Evolutionary conservation across 2,113 vertebrate species (phyloP).

Genomic region (Daphoenositta chrysoptera): DNA sequence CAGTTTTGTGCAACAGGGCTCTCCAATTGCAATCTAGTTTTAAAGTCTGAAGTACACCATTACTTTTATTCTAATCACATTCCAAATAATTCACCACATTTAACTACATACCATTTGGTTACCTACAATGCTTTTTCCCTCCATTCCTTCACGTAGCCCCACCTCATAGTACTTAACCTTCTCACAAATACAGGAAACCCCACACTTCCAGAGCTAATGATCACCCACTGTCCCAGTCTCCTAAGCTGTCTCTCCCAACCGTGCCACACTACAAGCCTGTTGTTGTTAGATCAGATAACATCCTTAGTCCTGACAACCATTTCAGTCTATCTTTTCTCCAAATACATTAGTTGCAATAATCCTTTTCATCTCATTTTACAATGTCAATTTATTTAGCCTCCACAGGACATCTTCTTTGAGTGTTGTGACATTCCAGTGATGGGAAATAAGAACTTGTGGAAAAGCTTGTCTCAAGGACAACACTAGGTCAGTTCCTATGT

Average conservation of each 20-base stretch:
- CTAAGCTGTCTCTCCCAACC: not conserved
- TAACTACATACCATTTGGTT: not conserved
- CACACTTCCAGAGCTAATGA: not conserved
- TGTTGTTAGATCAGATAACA: not conserved
- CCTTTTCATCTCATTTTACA: not conserved
- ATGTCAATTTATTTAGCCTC: not conserved
- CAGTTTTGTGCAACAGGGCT: not conserved
- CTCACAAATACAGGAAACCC: not conserved
- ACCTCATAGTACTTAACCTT: not conserved
- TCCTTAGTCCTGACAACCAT: not conserved
- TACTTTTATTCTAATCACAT: not conserved
- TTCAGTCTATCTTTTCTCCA: not conserved
- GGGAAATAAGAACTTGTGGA: not conserved
- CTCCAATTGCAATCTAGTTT: not conserved
- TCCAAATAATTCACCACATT: not conserved
- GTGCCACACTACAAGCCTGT: not conserved
- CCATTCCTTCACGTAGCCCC: not conserved
- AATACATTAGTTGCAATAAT: not conserved
- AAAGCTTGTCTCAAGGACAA: not conserved
- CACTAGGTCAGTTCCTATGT: not conserved
- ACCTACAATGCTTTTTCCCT: not conserved
- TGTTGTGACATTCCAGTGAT: not conserved
- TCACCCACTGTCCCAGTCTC: not conserved
- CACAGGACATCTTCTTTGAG: not conserved
- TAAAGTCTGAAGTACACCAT: not conserved